These are phyloP conservation scores for Metaphire vulgaris DNA, from an alignment of 1,140 invertebrate genomes.

Conservation along the genomic window DNA sequence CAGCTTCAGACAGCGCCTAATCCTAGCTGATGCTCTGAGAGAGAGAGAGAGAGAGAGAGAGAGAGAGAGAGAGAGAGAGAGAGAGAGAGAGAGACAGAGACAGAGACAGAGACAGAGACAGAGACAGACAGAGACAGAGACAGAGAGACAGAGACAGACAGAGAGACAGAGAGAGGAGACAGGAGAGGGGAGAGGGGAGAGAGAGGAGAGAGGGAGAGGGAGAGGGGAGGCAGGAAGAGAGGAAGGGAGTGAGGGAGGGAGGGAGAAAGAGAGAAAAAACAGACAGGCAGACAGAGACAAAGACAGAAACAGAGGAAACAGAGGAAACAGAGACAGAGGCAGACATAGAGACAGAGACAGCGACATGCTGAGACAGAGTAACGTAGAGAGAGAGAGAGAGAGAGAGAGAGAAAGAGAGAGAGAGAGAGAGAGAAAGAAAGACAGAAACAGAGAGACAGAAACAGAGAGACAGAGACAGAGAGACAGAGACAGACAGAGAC, in stretches of 20 bases:
- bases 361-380: not conserved
- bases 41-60: slow-evolving; percentile 6
- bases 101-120: slow-evolving; percentile 1
- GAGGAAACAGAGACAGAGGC: not conserved
- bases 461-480: not conserved
- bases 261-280: slow-evolving; percentile 6
- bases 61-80: slow-evolving; percentile 5
- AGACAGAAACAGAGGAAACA: too few relatives aligned
- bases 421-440: not conserved
- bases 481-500: slow-evolving; percentile 5
- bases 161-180: slow-evolving; percentile 7
- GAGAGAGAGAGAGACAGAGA: slow-evolving; percentile 9
- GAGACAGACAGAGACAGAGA: slow-evolving; percentile 5
- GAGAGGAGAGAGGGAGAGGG: not conserved
- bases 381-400: too few relatives aligned
- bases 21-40: too few relatives aligned
- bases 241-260: not conserved
- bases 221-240: not conserved
- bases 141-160: slow-evolving; percentile 8
- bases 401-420: not conserved
- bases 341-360: slow-evolving; percentile 8
- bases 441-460: not conserved
- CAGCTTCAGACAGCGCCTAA: too few relatives aligned
- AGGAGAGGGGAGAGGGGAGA: not conserved
- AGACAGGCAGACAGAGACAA: not conserved